A percentile compares a stretch with the other conserved stretches of the same genome.
Conservation (phyloP, 2,888 invertebrate species). For the Pediacus dermestoides region DNA sequence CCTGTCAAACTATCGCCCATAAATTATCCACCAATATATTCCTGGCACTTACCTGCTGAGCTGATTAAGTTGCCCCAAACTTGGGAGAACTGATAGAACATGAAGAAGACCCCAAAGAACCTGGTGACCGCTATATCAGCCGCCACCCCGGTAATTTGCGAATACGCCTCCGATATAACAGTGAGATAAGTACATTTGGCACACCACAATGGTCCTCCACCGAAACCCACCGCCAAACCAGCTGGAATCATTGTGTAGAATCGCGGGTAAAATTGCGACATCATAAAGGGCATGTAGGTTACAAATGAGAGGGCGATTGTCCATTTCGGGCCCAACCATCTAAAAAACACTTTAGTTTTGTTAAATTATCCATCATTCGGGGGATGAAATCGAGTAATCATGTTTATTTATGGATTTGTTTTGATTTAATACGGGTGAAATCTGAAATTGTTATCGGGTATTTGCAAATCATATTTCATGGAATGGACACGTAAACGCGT, state of each 20-base stretch:
- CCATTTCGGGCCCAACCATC: conserved; percentile 89
- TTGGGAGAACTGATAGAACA: conserved; percentile 94
- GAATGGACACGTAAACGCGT: no score
- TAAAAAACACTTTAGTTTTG: no score
- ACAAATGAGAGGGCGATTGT: conserved; percentile 80
- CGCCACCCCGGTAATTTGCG: conserved; percentile 64
- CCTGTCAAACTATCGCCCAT: neutral
- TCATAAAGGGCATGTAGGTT: conserved; percentile 89
- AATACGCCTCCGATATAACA: conserved; percentile 75
- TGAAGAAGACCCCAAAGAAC: conserved; percentile 94
- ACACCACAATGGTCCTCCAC: conserved; percentile 92
- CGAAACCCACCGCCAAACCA: conserved; percentile 78
- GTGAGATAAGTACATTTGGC: conserved; percentile 93
- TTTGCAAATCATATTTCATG: no score
- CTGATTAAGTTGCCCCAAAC: conserved; percentile 92
- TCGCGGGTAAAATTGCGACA: conserved; percentile 83
- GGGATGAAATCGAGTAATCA: no score
- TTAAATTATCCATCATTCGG: no score
- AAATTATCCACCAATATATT: no score
- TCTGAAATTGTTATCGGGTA: no score
- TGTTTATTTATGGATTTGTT: no score
- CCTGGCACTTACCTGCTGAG: conserved; percentile 68
- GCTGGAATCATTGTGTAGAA: conserved; percentile 82
- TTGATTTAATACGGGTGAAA: no score
- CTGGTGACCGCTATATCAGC: conserved; percentile 79